phyloP scores from a whole-genome alignment of 53 echinoderm and acorn worm genomes.

The Arbacia lixula region DNA sequence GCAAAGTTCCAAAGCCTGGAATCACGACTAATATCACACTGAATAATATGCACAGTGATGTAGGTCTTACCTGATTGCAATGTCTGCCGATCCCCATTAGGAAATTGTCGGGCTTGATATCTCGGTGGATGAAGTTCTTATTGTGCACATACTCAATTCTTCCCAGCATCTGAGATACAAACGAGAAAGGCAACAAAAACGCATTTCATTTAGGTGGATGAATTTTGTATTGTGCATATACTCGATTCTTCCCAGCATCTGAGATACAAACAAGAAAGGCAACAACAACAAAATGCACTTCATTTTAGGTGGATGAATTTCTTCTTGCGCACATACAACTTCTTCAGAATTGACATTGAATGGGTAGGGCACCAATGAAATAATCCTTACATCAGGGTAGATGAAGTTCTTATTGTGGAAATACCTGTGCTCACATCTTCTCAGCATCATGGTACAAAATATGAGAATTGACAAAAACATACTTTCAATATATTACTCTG shows the following conservation, averaged over 20 bases:
- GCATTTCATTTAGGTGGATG: slow-evolving; percentile 58
- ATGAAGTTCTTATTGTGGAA: background rate
- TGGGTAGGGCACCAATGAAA: too few relatives aligned
- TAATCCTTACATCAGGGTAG: too few relatives aligned
- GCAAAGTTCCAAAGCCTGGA: too few relatives aligned
- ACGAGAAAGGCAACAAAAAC: background rate
- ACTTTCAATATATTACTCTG: too few relatives aligned
- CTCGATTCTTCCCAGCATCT: slow-evolving; percentile 74
- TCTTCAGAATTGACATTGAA: too few relatives aligned
- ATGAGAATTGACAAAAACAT: too few relatives aligned
- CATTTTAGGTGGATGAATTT: too few relatives aligned
- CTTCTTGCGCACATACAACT: too few relatives aligned
- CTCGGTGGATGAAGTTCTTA: slow-evolving; percentile 97
- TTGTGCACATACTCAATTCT: slow-evolving; percentile 93
- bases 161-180: slow-evolving; percentile 58
- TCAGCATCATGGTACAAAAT: too few relatives aligned
- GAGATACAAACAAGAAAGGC: background rate
- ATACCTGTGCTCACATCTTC: background rate
- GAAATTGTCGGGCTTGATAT: slow-evolving; percentile 99
- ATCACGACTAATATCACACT: too few relatives aligned
- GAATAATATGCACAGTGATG: too few relatives aligned
- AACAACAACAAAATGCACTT: background rate
- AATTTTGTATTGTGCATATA: slow-evolving; percentile 80
- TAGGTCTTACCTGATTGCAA: slow-evolving; percentile 90
- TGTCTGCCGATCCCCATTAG: slow-evolving; percentile 99